phyloP scores from a whole-genome alignment of 2,888 invertebrate genomes.

The Mellilla xanthometata region DNA sequence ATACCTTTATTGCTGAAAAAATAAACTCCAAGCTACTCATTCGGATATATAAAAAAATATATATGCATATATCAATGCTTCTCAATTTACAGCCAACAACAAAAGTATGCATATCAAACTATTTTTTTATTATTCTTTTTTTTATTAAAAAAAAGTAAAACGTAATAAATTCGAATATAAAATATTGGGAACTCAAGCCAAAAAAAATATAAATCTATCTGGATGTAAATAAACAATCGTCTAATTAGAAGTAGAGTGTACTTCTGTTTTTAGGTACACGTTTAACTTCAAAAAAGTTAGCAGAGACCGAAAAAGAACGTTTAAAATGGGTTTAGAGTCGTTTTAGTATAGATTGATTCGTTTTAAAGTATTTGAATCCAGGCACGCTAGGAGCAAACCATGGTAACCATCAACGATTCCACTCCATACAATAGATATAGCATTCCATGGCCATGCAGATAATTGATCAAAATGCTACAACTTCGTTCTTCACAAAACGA shows the following conservation, averaged over 20 bases:
- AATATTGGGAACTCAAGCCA: constrained; percentile 35
- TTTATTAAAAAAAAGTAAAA: constrained; percentile 44
- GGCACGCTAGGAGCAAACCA: constrained; percentile 36
- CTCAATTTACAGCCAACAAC: constrained; percentile 47
- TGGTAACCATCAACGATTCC: constrained; percentile 41
- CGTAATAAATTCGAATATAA: constrained; percentile 36
- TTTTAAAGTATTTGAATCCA: constrained; percentile 40
- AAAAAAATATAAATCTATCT: constrained; percentile 28
- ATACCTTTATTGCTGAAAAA: constrained; percentile 62
- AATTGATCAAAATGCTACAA: constrained; percentile 62
- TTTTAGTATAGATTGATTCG: constrained; percentile 24
- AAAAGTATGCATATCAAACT: constrained; percentile 69
- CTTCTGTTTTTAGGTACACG: constrained; percentile 38
- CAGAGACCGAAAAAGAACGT: constrained; percentile 22
- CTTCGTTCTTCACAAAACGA: constrained; percentile 57
- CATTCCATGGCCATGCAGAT: constrained; percentile 78
- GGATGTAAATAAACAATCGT: constrained; percentile 30
- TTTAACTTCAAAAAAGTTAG: constrained; percentile 1
- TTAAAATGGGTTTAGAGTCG: constrained; percentile 23
- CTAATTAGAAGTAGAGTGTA: constrained; percentile 36
- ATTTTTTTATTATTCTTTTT: constrained; percentile 39
- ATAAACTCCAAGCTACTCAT: constrained; percentile 17
- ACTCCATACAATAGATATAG: constrained; percentile 38
- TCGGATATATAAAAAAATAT: constrained; percentile 15
- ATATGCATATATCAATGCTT: constrained; percentile 17